Conservation (phyloP, 2,888 invertebrate genomes). For the Ligdia adustata region DNA sequence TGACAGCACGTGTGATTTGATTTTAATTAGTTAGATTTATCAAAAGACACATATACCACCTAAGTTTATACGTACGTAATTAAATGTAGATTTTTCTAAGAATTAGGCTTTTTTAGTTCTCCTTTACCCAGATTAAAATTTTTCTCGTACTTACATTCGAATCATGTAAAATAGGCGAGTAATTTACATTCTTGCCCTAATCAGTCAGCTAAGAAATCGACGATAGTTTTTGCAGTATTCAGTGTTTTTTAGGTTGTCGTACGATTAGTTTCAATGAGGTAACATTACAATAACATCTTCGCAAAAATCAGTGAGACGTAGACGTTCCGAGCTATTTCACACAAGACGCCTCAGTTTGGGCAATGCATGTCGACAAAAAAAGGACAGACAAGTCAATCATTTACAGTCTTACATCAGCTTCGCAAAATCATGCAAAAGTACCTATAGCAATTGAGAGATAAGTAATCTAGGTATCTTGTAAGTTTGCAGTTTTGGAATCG, state of each 20-base stretch:
- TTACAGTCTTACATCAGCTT: neutral
- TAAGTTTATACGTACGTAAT: neutral
- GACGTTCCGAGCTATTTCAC: slow-evolving; percentile 34
- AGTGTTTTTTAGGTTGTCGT: slow-evolving; percentile 11
- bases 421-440: neutral
- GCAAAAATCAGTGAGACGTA: slow-evolving; percentile 17
- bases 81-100: neutral
- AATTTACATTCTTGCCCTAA: slow-evolving; percentile 10
- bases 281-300: slow-evolving; percentile 20
- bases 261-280: slow-evolving; percentile 25
- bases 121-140: neutral
- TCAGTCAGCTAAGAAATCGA: slow-evolving; percentile 1
- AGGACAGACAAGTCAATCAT: neutral
- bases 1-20: neutral
- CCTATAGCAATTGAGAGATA: neutral
- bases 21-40: neutral
- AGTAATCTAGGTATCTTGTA: neutral
- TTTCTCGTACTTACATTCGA: neutral
- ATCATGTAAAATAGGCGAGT: neutral
- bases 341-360: slow-evolving; percentile 13
- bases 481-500: neutral
- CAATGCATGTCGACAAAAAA: slow-evolving; percentile 7
- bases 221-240: slow-evolving; percentile 2
- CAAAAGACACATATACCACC: neutral
- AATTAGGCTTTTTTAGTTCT: neutral